Evolutionary conservation across 2,113 vertebrate genomes (phyloP).

Genomic region (Psilopogon haemacephalus): DNA sequence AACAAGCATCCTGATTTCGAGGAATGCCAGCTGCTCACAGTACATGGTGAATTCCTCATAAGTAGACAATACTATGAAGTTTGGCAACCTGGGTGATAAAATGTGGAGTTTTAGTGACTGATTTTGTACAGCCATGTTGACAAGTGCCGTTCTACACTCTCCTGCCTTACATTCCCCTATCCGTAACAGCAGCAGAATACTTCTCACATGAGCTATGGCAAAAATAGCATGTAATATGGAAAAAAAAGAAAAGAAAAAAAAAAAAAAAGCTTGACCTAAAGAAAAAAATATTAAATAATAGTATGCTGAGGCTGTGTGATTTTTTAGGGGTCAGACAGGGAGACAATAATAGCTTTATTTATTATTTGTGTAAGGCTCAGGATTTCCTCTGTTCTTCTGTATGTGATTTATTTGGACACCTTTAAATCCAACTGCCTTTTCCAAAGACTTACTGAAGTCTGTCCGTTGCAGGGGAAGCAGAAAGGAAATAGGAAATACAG

Average conservation of each 20-base stretch:
- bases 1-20: background rate
- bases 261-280: background rate
- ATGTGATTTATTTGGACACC: background rate
- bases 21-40: rapidly evolving
- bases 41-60: background rate
- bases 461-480: background rate
- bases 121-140: background rate
- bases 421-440: background rate
- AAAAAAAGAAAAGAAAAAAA: background rate
- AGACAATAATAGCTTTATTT: background rate
- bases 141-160: background rate
- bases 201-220: background rate
- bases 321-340: background rate
- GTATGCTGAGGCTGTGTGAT: background rate
- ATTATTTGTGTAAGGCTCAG: background rate
- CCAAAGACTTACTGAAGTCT: background rate
- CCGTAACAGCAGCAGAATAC: background rate
- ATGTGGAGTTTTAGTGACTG: rapidly evolving
- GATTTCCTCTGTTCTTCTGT: background rate
- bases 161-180: background rate
- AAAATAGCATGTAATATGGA: background rate
- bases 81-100: background rate
- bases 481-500: background rate
- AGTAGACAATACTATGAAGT: background rate
- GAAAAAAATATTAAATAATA: background rate